Percentiles rank a stretch among this genome's conserved stretches.
Conservation (phyloP, 2,888 invertebrate genomes). For the Aphodius sticticus region DNA sequence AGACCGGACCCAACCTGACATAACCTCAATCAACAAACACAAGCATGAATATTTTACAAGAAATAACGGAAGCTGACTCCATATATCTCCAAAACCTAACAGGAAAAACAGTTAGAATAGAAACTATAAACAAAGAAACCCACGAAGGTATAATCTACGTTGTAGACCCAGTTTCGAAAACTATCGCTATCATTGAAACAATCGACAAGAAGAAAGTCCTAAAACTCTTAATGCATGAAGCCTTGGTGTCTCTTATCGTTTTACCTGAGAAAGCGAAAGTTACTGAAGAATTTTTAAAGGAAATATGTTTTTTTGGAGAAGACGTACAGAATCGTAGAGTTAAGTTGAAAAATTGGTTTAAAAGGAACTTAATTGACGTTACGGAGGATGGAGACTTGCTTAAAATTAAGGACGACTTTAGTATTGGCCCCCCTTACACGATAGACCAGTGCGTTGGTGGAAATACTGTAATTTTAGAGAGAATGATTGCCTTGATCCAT, state of each 20-base stretch:
- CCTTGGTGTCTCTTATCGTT: slow-evolving; percentile 49
- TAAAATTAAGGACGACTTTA: slow-evolving; percentile 54
- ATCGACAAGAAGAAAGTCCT: slow-evolving; percentile 39
- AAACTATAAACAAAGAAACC: slow-evolving; percentile 47
- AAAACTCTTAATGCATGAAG: slow-evolving; percentile 44
- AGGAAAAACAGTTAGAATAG: slow-evolving; percentile 51
- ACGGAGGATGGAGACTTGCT: slow-evolving; percentile 54
- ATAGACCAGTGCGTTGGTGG: slow-evolving; percentile 55
- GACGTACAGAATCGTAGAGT: slow-evolving; percentile 29
- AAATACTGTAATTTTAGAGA: slow-evolving; percentile 56
- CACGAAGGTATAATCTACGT: slow-evolving; percentile 52
- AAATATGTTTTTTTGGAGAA: slow-evolving; percentile 17
- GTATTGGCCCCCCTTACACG: slow-evolving; percentile 57
- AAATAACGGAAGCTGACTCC: slow-evolving; percentile 16
- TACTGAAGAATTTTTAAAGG: slow-evolving; percentile 34
- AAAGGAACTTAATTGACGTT: slow-evolving; percentile 54
- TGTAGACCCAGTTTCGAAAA: slow-evolving; percentile 55
- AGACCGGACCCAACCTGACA: background rate
- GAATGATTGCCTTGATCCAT: slow-evolving; percentile 54
- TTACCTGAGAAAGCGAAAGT: slow-evolving; percentile 42
- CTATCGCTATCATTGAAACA: slow-evolving; percentile 47
- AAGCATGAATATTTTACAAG: slow-evolving; percentile 11
- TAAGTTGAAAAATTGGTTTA: slow-evolving; percentile 54
- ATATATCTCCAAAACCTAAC: slow-evolving; percentile 48
- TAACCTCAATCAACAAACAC: slow-evolving; percentile 20